Percentiles rank a stretch among this genome's conserved stretches.
Conservation (phyloP, 2,113 vertebrate genomes). For the Terrapene triunguis region DNA sequence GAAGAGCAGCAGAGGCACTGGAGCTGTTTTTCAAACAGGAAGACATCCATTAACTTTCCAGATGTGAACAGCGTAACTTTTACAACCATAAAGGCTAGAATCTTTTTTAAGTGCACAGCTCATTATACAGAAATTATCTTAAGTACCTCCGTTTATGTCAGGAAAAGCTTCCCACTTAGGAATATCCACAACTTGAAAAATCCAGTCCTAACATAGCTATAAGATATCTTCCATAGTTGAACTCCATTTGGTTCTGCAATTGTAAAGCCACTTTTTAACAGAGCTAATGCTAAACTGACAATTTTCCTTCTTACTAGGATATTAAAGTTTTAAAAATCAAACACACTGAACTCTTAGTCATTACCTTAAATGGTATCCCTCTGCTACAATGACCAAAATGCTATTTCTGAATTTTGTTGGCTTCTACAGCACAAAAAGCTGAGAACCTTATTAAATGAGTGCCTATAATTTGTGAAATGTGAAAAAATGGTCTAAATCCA, state of each 20-base stretch:
- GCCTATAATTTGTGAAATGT: neutral
- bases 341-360: neutral
- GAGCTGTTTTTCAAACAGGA: neutral
- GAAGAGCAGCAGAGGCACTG: neutral
- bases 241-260: neutral
- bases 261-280: neutral
- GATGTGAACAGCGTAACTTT: neutral
- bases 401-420: neutral
- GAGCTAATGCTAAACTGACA: neutral
- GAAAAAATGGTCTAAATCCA: rapidly evolving
- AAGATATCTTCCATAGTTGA: neutral
- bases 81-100: neutral
- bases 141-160: neutral
- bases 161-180: neutral
- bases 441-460: neutral
- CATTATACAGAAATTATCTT: neutral
- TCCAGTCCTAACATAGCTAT: neutral
- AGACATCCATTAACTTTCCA: neutral
- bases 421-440: neutral
- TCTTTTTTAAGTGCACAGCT: neutral
- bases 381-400: neutral
- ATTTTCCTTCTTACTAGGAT: neutral
- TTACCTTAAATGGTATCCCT: neutral
- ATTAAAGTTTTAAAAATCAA: neutral
- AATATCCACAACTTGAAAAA: neutral